Evolutionary conservation across 2,888 invertebrate genomes (phyloP).

Genomic region (Salticus scenicus): DNA sequence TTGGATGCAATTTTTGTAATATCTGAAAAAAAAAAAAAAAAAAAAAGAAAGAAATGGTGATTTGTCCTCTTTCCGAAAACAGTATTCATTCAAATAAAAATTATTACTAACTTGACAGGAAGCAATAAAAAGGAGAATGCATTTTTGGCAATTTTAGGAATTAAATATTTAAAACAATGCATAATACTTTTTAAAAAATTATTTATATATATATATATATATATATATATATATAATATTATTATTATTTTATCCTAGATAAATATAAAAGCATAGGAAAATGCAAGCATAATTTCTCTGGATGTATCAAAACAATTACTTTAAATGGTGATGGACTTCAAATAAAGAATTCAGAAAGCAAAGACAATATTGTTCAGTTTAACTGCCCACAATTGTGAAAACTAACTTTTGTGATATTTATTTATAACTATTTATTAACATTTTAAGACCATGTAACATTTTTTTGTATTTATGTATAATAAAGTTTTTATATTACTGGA

Average conservation of each 20-base stretch:
- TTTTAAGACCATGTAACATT: conserved; percentile 35
- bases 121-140: no score
- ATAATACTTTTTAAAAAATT: no score
- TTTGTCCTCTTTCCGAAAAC: no score
- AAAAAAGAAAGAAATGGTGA: no score
- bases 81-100: no score
- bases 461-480: conserved; percentile 42
- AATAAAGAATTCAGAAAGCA: conserved; percentile 41
- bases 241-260: conserved; percentile 9
- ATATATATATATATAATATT: no score
- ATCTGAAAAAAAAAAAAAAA: no score
- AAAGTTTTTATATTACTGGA: background rate
- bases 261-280: conserved; percentile 20
- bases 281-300: conserved; percentile 26
- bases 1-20: no score
- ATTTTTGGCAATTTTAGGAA: no score
- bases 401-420: conserved; percentile 41
- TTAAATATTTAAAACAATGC: no score
- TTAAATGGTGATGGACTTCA: conserved; percentile 48
- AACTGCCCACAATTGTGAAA: conserved; percentile 36
- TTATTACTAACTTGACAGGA: no score
- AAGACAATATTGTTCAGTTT: conserved; percentile 42
- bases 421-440: conserved; percentile 69
- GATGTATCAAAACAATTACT: conserved; percentile 35
- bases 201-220: no score